phyloP scores from a whole-genome alignment of 2,113 vertebrate species.

The Alosa alosa region DNA sequence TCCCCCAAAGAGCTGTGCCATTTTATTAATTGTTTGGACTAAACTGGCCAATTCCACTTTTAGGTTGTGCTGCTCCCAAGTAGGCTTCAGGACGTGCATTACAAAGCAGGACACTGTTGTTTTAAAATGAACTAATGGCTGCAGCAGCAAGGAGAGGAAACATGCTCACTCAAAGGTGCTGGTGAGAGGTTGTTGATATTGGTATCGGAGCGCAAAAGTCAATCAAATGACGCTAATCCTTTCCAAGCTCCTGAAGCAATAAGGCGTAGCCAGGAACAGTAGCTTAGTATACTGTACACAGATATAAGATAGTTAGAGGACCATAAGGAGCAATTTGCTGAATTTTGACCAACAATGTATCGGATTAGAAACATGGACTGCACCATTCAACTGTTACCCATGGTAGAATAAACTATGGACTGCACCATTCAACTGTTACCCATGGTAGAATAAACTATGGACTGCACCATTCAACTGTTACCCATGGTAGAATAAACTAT shows the following conservation, averaged over 20 bases:
- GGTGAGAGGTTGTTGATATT: too few species aligned
- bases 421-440: too few species aligned
- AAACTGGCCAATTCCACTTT: neutral
- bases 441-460: too few species aligned
- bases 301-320: neutral
- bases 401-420: neutral
- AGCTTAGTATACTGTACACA: neutral
- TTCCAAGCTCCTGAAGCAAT: neutral
- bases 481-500: too few species aligned
- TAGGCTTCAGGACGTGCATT: neutral
- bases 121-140: too few species aligned
- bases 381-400: neutral
- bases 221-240: neutral
- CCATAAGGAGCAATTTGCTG: neutral
- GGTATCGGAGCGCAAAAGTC: too few species aligned
- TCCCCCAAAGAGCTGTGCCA: neutral
- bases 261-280: too few species aligned
- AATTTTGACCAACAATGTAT: neutral
- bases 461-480: too few species aligned
- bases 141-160: too few species aligned
- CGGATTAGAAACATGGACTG: neutral
- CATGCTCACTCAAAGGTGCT: too few species aligned
- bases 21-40: constrained; percentile 12
- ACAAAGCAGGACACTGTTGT: neutral
- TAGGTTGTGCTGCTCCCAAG: neutral